Conservation (phyloP, 2,888 invertebrate species). For the Julus scanicus region DNA sequence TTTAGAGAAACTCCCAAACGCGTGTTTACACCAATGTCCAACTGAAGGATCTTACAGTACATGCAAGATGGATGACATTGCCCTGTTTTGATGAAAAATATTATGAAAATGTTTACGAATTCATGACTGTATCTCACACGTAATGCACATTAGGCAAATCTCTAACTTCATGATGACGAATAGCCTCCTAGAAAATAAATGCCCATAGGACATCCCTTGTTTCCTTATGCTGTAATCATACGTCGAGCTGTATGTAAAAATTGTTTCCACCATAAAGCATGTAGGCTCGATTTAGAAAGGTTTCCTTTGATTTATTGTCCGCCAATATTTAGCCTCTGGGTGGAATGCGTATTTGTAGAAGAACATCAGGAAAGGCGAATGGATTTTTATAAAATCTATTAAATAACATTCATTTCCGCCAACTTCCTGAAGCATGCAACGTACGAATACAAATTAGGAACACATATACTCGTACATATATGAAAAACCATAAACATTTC, state of each 20-base stretch:
- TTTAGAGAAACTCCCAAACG: not conserved
- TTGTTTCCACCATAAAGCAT: not conserved
- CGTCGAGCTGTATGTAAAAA: not conserved
- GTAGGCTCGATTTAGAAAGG: slow-evolving; percentile 17
- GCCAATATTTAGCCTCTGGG: not conserved
- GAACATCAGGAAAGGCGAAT: not conserved
- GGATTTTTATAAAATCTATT: slow-evolving; percentile 30
- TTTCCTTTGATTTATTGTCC: not conserved
- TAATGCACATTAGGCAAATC: not conserved
- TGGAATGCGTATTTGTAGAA: not conserved
- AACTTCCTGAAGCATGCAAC: not conserved
- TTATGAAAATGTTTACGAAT: not conserved
- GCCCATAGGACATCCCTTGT: not conserved
- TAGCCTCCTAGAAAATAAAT: not conserved
- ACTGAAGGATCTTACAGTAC: not conserved
- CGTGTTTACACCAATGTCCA: not conserved
- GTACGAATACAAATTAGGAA: not conserved
- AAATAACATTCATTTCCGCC: not conserved
- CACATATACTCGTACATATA: not conserved
- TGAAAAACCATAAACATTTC: no score
- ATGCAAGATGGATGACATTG: not conserved
- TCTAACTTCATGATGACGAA: not conserved
- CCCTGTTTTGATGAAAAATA: not conserved
- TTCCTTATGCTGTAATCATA: slow-evolving; percentile 33
- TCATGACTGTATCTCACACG: not conserved